Base-by-base conservation (phyloP, 2,797 vertebrate species). In the Leptoclinus maculatus region DNA sequence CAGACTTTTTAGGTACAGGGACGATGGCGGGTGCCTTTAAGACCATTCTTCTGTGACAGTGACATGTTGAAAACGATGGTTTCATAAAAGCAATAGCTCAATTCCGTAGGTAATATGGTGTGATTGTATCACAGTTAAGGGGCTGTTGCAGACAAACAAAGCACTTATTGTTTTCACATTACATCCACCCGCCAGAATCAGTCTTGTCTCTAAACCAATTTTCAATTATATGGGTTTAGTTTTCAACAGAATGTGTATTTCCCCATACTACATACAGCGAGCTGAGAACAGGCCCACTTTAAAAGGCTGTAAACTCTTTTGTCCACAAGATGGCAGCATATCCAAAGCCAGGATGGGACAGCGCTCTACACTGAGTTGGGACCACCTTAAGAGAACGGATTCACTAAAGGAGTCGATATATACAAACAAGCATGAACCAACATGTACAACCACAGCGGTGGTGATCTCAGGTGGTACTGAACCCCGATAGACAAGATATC, bases 311-410 rank as follows among this genome's bases (percentile, higher is more conserved):
- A 14, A n/a, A 49, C 10, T 36, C 0, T 16, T 10, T 39, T 45
- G 10, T 64, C 78, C 86, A 81, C 66, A 51, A 58, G 83, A 51
- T 76, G 86, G 72, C 14, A 1, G 51, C 39, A 60, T 9, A 41
- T 10, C 34, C 60, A 39, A 79, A 78, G 27, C 3, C 45, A 56
- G 21, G 7, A 23, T 8, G 1, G 9, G 5, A 49, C 11, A 17
- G 1, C 6, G 32, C 5, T 41, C 39, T 29, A 7, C 19, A 32
- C 17, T 7, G 16, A 23, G 23, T 59, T 21, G 2, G 9, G 19
- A 32, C 23, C 60, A 39, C 27, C 7, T 66, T 17, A 0, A 59
- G 32, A 17, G 21, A 25, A 34, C 4, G 1, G 41, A 57, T 8
- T 32, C 13, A 2, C 34, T 1, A 27, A 27, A 27, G 27, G 27